Evolutionary conservation across 2,113 vertebrate species (phyloP), one percentile per base, ranked within the genome.

Genomic region (Cranoglanis bouderius): DNA sequence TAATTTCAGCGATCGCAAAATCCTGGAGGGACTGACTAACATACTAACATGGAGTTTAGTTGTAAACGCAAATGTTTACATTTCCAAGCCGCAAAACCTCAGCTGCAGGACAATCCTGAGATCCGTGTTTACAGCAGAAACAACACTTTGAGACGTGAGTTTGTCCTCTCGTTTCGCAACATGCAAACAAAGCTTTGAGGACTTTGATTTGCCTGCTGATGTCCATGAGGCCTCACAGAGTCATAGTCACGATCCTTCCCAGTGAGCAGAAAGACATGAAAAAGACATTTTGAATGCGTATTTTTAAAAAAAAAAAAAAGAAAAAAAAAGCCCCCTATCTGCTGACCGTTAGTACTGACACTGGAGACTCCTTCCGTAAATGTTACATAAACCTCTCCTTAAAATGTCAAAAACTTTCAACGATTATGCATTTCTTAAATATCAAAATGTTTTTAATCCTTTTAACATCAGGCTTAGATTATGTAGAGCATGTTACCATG

Each of bases 181-280:
- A 53, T 53, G 77, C 77, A 51, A 67, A 86, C 82, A 53, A 29
- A 46, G 67, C 84, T 88, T n/a, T 57, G 75, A 86, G 82, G 49
- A 38, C 6, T 59, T 57, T 38, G 49, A 53, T 88, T 85, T 82
- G 80, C 21, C 89, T 87, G 35, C 53, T 32, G 82, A 90, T 86
- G 40, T 85, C 38, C 29, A 59, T 87, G 59, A 90, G 74, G 82
- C 51, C 78, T 81, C 49, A 1, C 24, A n/a, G 12, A 75, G 38
- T 49, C 9, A 9, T 43, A 10, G 8, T 49, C 26, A 29, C 75
- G 3, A 53, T 32, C 46, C 46, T 51, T 78, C 46, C 14, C 1
- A 8, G 77, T 6, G 24, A 49, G 26, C 12, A 16, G 3, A 4
- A 24, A n/a, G 29, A 16, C 77, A 19, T n/a, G 14, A 19, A n/a